Percentiles rank a stretch among this genome's conserved stretches.
These are phyloP conservation scores for Chelonia mydas DNA, from an alignment of 2,797 vertebrate genomes.

Conservation along the genomic window DNA sequence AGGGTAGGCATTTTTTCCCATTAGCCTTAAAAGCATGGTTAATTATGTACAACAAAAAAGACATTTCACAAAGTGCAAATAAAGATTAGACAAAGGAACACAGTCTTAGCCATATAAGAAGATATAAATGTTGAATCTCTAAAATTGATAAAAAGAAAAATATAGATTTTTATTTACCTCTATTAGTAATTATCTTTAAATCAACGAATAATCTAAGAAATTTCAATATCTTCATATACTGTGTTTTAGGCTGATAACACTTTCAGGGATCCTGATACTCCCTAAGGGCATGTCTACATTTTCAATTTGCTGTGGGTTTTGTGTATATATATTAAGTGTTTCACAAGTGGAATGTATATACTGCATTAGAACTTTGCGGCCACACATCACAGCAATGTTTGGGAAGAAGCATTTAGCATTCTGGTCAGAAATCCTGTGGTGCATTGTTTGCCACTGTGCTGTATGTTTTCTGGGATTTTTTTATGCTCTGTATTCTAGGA, in stretches of 20 bases:
- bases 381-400: neutral
- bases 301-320: neutral
- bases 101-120: neutral
- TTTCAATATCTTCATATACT: neutral
- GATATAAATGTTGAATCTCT: neutral
- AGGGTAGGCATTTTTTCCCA: neutral
- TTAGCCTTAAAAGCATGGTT: neutral
- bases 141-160: neutral
- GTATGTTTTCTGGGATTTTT: neutral
- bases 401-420: neutral
- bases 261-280: neutral
- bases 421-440: neutral
- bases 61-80: neutral
- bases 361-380: neutral
- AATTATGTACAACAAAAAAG: neutral
- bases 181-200: neutral
- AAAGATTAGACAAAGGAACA: neutral
- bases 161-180: neutral
- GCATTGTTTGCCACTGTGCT: neutral
- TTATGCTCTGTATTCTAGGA: neutral
- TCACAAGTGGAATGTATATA: neutral
- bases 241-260: neutral
- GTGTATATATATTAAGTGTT: neutral
- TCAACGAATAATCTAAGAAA: rapidly evolving
- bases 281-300: neutral